phyloP scores from a whole-genome alignment of 2,797 vertebrate genomes.

The Spea hammondii region DNA sequence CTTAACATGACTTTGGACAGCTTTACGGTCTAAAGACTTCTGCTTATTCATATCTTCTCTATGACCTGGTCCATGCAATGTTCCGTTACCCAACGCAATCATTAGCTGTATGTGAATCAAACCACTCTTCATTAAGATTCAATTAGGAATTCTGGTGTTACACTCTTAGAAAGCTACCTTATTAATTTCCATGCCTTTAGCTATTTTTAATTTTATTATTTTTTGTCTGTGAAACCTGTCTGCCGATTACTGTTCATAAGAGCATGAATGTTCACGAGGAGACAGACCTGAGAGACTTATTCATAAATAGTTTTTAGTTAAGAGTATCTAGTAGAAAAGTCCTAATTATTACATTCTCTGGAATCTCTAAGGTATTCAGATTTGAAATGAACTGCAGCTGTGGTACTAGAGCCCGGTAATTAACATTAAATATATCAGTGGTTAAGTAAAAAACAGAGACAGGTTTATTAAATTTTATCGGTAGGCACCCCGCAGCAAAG shows the following conservation, averaged over 20 bases:
- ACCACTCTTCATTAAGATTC: too few relatives aligned
- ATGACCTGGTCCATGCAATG: too few relatives aligned
- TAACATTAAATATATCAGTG: slow-evolving; percentile 31
- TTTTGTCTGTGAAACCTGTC: neutral
- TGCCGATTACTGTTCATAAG: neutral
- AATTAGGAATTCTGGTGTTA: neutral
- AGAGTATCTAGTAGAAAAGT: slow-evolving; percentile 29
- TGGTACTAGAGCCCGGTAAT: slow-evolving; percentile 25
- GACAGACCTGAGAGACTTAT: neutral
- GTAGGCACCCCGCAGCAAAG: neutral
- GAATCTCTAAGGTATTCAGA: slow-evolving; percentile 31
- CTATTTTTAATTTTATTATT: neutral
- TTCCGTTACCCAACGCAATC: too few relatives aligned
- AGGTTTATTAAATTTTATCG: slow-evolving; percentile 30
- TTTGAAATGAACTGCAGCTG: slow-evolving; percentile 23
- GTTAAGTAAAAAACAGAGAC: slow-evolving; percentile 18
- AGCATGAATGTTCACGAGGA: neutral
- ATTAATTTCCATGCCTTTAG: neutral
- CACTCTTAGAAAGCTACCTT: neutral
- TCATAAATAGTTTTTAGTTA: slow-evolving; percentile 38
- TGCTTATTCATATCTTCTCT: too few relatives aligned
- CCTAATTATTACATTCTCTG: slow-evolving; percentile 17
- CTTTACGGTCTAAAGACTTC: too few relatives aligned
- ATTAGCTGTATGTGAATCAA: too few relatives aligned
- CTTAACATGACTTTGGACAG: too few relatives aligned